Conservation (phyloP, 1,140 invertebrate species). For the Ceratina australensis region DNA sequence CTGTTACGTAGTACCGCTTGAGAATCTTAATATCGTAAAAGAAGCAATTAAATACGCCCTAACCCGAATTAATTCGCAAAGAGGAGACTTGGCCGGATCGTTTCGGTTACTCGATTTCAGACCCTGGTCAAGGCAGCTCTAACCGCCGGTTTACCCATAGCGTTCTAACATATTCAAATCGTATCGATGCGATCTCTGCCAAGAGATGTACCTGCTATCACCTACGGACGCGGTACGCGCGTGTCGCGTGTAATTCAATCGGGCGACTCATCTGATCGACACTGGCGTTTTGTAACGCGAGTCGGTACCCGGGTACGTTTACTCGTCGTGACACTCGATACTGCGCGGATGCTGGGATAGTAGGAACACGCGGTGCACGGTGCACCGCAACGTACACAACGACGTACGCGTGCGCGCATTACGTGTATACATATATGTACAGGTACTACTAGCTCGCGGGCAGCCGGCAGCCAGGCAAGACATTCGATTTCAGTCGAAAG, state of each 20-base stretch:
- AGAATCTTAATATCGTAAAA: too few species aligned
- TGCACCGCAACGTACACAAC: not conserved
- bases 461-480: constrained; percentile 41
- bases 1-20: too few species aligned
- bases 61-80: too few species aligned
- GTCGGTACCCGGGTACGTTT: constrained; percentile 20
- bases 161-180: too few species aligned
- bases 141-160: too few species aligned
- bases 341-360: constrained; percentile 4
- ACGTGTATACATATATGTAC: constrained; percentile 23
- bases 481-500: constrained; percentile 71
- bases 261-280: constrained; percentile 37
- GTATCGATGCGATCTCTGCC: not conserved
- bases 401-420: constrained; percentile 24
- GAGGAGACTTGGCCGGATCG: too few species aligned
- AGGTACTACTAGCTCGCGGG: not conserved
- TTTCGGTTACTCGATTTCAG: too few species aligned
- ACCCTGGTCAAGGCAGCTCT: too few species aligned
- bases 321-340: constrained; percentile 39
- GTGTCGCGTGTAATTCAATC: constrained; percentile 50
- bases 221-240: constrained; percentile 6
- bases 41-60: too few species aligned
- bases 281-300: constrained; percentile 50
- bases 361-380: constrained; percentile 3
- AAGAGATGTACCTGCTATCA: constrained; percentile 15